Conservation (phyloP, 2,113 vertebrate genomes). For the Megaceryle maxima region DNA sequence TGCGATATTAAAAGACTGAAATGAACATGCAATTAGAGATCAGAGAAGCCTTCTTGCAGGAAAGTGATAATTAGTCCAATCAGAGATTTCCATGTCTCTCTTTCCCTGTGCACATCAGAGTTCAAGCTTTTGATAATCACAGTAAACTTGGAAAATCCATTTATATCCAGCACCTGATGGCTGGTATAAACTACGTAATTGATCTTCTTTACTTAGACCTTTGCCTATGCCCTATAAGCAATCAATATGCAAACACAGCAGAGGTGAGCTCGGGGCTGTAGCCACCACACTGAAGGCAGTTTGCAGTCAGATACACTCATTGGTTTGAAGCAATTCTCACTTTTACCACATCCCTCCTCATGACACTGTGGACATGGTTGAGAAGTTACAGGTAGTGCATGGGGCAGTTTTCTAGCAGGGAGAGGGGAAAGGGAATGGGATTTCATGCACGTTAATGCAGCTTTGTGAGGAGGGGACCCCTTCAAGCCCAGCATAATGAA, state of each 20-base stretch:
- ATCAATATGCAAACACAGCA: accelerated
- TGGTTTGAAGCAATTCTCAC: not conserved
- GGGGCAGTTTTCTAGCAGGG: not conserved
- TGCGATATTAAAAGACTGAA: not conserved
- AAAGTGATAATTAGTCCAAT: constrained; percentile 52
- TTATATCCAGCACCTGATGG: not conserved
- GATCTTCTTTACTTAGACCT: not conserved
- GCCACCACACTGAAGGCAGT: not conserved
- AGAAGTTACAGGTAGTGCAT: not conserved
- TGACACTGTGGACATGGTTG: not conserved
- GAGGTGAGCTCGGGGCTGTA: not conserved
- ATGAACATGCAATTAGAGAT: constrained; percentile 49
- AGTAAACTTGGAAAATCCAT: constrained; percentile 2
- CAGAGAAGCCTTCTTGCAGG: constrained; percentile 20
- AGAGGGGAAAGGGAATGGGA: not conserved
- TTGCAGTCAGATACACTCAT: accelerated
- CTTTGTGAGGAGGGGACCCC: not conserved
- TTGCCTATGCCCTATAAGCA: not conserved
- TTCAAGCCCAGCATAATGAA: not conserved
- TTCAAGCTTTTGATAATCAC: constrained; percentile 19
- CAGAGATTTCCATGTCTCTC: not conserved
- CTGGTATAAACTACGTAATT: not conserved
- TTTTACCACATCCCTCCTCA: not conserved
- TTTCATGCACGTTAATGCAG: not conserved
- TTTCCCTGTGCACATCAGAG: not conserved